These are phyloP conservation scores for Pseudochirops corinnae DNA, from an alignment of 2,797 vertebrate genomes.

Conservation along the genomic window DNA sequence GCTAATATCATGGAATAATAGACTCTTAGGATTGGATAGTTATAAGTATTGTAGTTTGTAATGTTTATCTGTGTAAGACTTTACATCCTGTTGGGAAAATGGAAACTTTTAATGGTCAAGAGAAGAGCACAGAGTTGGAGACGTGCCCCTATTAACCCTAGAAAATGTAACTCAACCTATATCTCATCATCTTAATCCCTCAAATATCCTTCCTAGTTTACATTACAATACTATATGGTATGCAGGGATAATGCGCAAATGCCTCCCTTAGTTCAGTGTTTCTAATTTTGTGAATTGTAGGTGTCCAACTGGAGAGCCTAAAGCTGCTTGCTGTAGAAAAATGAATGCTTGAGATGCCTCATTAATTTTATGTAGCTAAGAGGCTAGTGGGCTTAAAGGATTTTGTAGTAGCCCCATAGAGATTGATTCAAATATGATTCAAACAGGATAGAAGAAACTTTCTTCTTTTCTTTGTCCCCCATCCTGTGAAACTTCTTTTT, in stretches of 20 bases:
- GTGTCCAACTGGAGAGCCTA: slow-evolving; percentile 76
- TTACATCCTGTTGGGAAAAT: slow-evolving; percentile 63
- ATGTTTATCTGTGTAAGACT: slow-evolving; percentile 53
- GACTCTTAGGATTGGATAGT: slow-evolving; percentile 54
- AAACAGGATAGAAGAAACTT: slow-evolving; percentile 70
- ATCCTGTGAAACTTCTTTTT: slow-evolving; percentile 70
- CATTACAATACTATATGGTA: slow-evolving; percentile 66
- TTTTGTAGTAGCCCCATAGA: slow-evolving; percentile 75
- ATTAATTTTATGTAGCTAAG: slow-evolving; percentile 80
- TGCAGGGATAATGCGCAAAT: slow-evolving; percentile 58
- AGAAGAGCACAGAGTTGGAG: slow-evolving; percentile 53
- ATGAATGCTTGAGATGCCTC: slow-evolving; percentile 76
- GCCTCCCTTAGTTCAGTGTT: slow-evolving; percentile 69
- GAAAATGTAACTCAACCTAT: slow-evolving; percentile 64
- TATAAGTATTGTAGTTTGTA: slow-evolving; percentile 59
- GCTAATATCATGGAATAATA: slow-evolving; percentile 49
- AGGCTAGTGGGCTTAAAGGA: slow-evolving; percentile 79
- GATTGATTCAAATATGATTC: slow-evolving; percentile 71
- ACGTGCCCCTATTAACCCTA: slow-evolving; percentile 54
- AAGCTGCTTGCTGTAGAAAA: slow-evolving; percentile 63
- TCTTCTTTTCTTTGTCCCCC: slow-evolving; percentile 52
- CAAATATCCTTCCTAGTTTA: slow-evolving; percentile 63
- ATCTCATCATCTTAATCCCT: slow-evolving; percentile 71
- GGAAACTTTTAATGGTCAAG: slow-evolving; percentile 44
- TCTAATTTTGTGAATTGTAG: slow-evolving; percentile 79